These are phyloP conservation scores for Eleginops maclovinus DNA, from an alignment of 2,113 vertebrate genomes.

Conservation along the genomic window DNA sequence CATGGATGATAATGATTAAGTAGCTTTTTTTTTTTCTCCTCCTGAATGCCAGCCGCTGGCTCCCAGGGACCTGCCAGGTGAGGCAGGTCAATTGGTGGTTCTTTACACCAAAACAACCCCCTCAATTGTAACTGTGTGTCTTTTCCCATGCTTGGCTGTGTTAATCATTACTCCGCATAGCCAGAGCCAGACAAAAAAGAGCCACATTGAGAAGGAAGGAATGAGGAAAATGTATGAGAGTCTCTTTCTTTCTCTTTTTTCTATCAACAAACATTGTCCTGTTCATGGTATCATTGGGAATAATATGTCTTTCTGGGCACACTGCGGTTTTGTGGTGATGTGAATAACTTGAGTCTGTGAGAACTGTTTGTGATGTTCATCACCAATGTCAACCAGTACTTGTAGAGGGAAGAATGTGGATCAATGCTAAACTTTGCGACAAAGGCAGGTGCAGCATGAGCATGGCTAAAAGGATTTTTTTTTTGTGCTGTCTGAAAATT, in stretches of 20 bases:
- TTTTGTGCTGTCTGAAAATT: constrained; percentile 31
- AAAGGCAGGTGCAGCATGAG: constrained; percentile 56
- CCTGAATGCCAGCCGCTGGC: constrained; percentile 72
- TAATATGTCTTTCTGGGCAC: constrained; percentile 54
- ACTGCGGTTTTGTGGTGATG: constrained; percentile 33
- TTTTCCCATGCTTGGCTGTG: constrained; percentile 81
- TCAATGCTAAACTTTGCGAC: constrained; percentile 57
- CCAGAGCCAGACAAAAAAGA: constrained; percentile 61
- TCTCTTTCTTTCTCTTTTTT: constrained; percentile 31
- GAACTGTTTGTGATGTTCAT: constrained; percentile 58
- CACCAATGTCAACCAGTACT: constrained; percentile 37
- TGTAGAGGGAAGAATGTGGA: constrained; percentile 63
- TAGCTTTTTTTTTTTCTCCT: constrained; percentile 45
- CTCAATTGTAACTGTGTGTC: constrained; percentile 79
- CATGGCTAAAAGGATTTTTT: constrained; percentile 37
- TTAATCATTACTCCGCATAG: constrained; percentile 85
- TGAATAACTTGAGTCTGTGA: constrained; percentile 62
- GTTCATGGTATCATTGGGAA: constrained; percentile 60
- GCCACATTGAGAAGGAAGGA: constrained; percentile 60
- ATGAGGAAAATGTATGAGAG: constrained; percentile 75
- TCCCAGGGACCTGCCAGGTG: constrained; percentile 75
- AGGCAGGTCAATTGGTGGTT: constrained; percentile 67
- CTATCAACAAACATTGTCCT: constrained; percentile 72
- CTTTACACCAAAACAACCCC: constrained; percentile 77
- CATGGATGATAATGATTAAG: constrained; percentile 83